phyloP scores from a whole-genome alignment of 1,140 invertebrate genomes.

The Dreissena polymorpha region DNA sequence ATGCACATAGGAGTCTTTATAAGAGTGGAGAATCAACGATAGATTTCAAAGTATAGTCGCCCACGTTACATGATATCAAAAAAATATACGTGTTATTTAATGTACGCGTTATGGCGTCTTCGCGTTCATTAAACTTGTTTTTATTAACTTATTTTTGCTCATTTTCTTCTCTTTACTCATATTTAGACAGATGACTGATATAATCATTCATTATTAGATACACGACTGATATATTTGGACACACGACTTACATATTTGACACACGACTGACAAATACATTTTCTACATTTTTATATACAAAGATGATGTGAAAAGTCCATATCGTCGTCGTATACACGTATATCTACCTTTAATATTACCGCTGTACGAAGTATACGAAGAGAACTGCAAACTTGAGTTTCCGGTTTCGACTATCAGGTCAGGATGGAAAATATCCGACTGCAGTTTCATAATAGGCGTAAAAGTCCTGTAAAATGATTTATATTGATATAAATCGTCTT shows the following conservation, averaged over 20 bases:
- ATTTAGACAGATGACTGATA: neutral
- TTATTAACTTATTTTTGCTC: too few relatives aligned
- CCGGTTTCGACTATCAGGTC: conserved; percentile 88
- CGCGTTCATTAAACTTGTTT: too few relatives aligned
- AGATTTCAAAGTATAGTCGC: too few relatives aligned
- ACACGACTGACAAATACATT: too few relatives aligned
- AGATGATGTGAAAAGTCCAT: neutral
- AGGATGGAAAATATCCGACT: conserved; percentile 87
- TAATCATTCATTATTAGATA: conserved; percentile 48
- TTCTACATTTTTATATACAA: too few relatives aligned
- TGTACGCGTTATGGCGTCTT: too few relatives aligned
- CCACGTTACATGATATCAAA: too few relatives aligned
- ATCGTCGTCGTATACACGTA: neutral
- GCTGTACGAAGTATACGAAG: conserved; percentile 87
- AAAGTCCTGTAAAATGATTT: conserved; percentile 33
- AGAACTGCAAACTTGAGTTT: conserved; percentile 86
- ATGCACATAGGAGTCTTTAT: neutral
- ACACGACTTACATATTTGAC: neutral
- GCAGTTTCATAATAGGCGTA: conserved; percentile 87
- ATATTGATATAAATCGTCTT: neutral
- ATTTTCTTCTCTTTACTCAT: neutral
- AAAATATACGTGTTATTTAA: too few relatives aligned
- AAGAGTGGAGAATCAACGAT: too few relatives aligned
- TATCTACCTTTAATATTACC: conserved; percentile 88
- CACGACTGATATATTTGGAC: neutral